Conservation (phyloP, 2,797 vertebrate genomes). For the Cyprinodon diabolis region DNA sequence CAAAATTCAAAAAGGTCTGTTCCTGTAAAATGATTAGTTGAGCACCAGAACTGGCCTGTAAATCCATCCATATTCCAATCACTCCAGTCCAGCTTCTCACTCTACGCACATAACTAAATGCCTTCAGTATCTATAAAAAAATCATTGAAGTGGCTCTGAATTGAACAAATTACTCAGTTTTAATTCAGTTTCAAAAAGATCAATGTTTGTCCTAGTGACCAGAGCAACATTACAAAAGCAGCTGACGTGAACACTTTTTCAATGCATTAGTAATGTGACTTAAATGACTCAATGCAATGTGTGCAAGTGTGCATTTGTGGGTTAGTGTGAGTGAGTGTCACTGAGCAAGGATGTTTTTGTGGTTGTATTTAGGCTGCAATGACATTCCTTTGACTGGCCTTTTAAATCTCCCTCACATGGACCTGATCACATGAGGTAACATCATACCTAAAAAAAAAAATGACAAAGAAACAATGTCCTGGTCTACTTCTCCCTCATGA, state of each 20-base stretch:
- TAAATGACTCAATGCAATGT: not conserved
- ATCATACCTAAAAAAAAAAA: slow-evolving; percentile 62
- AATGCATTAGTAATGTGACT: not conserved
- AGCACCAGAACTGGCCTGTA: not conserved
- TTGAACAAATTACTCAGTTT: too few relatives aligned
- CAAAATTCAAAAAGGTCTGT: too few relatives aligned
- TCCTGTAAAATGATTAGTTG: too few relatives aligned
- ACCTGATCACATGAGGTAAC: slow-evolving; percentile 68
- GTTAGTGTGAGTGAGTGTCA: slow-evolving; percentile 6
- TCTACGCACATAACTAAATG: not conserved
- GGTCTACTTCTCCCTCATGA: slow-evolving; percentile 50
- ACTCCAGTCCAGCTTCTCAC: not conserved
- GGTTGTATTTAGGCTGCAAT: slow-evolving; percentile 59
- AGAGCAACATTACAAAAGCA: not conserved
- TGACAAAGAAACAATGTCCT: slow-evolving; percentile 43
- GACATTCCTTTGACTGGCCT: slow-evolving; percentile 66
- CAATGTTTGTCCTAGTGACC: not conserved
- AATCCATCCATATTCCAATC: not conserved
- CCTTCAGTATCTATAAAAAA: not conserved
- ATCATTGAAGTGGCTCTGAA: not conserved
- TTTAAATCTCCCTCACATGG: slow-evolving; percentile 78
- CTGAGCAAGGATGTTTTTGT: slow-evolving; percentile 47
- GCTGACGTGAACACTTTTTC: not conserved
- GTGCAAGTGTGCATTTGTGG: not conserved
- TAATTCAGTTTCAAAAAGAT: not conserved